A percentile compares a stretch with the other conserved stretches of the same genome.
Evolutionary conservation across 1,140 invertebrate species (phyloP).

Genomic region (Drosophila willistoni): DNA sequence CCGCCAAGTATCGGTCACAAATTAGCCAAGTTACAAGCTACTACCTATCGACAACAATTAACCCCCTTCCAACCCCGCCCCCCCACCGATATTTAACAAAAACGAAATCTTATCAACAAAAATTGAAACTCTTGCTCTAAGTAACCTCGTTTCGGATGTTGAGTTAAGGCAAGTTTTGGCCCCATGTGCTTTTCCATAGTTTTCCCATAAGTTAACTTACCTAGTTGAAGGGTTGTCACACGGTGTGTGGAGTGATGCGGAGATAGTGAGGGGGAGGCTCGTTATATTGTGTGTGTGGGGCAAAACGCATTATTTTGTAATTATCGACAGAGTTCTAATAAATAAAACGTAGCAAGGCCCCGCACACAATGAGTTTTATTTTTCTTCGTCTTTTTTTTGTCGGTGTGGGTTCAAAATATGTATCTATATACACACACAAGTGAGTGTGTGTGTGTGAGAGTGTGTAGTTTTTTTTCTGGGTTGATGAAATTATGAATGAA

Average conservation of each 20-base stretch:
- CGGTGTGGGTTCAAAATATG: constrained; percentile 6
- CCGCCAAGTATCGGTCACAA: constrained; percentile 45
- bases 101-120: constrained; percentile 69
- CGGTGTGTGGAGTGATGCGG: background rate
- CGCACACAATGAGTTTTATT: constrained; percentile 39
- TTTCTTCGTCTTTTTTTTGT: constrained; percentile 27
- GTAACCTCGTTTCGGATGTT: constrained; percentile 72
- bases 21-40: constrained; percentile 59
- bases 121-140: constrained; percentile 48
- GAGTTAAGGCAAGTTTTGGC: constrained; percentile 24
- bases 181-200: constrained; percentile 26
- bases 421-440: background rate
- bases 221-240: background rate
- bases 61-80: constrained; percentile 10
- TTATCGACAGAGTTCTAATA: constrained; percentile 82
- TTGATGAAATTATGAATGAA: constrained; percentile 81
- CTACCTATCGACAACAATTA: constrained; percentile 21
- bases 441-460: background rate
- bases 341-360: constrained; percentile 68
- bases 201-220: constrained; percentile 43
- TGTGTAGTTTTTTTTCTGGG: constrained; percentile 44
- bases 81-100: constrained; percentile 21
- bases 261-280: background rate
- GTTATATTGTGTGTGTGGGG: constrained; percentile 11
- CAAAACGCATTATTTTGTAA: constrained; percentile 80